phyloP scores from a whole-genome alignment of 2,113 vertebrate genomes.

The Ciconia stormi region DNA sequence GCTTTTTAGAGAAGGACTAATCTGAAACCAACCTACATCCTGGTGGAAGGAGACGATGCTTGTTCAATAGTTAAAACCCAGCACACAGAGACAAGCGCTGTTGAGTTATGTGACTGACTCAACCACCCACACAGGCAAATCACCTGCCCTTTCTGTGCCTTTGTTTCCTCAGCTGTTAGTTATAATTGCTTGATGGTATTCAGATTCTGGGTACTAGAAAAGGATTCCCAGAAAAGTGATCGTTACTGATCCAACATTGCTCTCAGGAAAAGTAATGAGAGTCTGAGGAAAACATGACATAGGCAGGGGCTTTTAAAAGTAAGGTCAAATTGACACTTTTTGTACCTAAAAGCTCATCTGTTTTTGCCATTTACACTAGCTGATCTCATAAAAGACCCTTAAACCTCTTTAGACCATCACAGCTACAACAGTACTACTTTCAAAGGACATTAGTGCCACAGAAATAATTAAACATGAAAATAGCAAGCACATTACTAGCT shows the following conservation, averaged over 20 bases:
- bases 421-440: background rate
- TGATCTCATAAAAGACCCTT: background rate
- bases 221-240: background rate
- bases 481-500: background rate
- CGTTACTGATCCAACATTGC: background rate
- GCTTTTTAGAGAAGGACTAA: background rate
- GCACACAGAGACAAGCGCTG: rapidly evolving
- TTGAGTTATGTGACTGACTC: background rate
- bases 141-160: background rate
- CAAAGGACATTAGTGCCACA: background rate
- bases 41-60: background rate
- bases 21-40: background rate
- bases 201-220: background rate
- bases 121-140: background rate
- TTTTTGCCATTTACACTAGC: background rate
- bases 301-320: background rate
- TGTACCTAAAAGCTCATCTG: background rate
- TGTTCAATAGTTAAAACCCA: background rate
- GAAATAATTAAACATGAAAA: constrained; percentile 2
- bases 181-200: background rate
- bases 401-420: background rate
- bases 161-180: background rate
- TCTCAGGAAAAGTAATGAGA: background rate
- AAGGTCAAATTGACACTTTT: background rate
- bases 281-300: background rate